Evolutionary conservation across 2,113 vertebrate genomes (phyloP), one percentile per base, ranked within the genome.

Genomic region (Rhinolophus ferrumequinum): DNA sequence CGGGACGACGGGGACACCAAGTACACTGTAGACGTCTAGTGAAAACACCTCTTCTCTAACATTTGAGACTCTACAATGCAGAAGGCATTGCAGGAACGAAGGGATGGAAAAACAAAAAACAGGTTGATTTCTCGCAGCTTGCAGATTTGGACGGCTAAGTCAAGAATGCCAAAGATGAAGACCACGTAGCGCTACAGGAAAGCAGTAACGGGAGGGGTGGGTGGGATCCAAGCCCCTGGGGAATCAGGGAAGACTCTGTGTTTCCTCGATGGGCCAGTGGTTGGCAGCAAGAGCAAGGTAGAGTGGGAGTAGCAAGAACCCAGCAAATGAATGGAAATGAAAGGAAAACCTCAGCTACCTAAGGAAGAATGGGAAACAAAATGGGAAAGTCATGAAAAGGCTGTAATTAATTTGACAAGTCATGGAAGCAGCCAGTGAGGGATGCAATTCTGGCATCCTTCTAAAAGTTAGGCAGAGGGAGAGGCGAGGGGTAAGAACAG

Each of bases 291-390:
- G 84, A 38, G 10, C 2, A 3, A 28, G 28, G 33, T 0, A 12
- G 11, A 56, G 9, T 16, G 52, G 70, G 21, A 87, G 35, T 28
- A 33, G 18, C 72, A 72, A 30, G 54, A 79, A 41, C 18, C 35
- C 52, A 30, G 41, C 47, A 35, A 9, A 30, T 0, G 33, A 18
- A 33, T 1, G 41, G 13, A 6, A 24, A 44, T 3, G 0, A n/a
- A 50, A 38, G 69, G 44, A 35, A 54, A 64, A 50, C 56, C 54
- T 38, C 54, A 44, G 35, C 35, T 60, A 22, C 6, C 5, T 3
- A 8, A 4, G 38, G 69, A 95, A 52, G 30, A 77, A 72, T 8
- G 64, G 69, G 41, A 80, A 86, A 70, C 67, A 33, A 64, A 52
- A 38, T 14, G 12, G 67, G 41, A 89, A 79, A 79, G 73, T 82